Percentiles rank a stretch among this genome's conserved stretches.
These are phyloP conservation scores for Desmodus rotundus DNA, from an alignment of 2,113 vertebrate genomes.

Conservation along the genomic window DNA sequence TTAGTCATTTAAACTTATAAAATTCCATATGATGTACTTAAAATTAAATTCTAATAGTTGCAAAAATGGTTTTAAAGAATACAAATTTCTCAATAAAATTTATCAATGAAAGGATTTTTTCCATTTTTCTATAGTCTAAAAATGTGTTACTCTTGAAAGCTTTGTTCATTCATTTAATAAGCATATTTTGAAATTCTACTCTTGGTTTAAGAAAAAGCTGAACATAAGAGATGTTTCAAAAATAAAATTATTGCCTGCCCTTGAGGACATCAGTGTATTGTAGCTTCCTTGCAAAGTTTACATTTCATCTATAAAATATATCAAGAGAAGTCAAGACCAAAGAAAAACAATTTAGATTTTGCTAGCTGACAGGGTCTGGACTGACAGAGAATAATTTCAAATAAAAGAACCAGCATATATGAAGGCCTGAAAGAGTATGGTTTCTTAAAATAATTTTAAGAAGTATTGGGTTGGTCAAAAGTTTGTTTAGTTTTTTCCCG, in stretches of 20 bases:
- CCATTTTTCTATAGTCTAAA: not conserved
- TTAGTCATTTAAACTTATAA: not conserved
- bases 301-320: not conserved
- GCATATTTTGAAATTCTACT: not conserved
- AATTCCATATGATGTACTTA: not conserved
- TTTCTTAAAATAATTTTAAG: not conserved
- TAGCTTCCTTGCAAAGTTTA: not conserved
- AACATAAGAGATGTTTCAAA: not conserved
- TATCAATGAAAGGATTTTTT: not conserved
- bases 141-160: not conserved
- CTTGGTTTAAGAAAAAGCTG: not conserved
- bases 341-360: not conserved
- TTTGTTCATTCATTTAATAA: not conserved
- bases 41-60: not conserved
- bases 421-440: not conserved
- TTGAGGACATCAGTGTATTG: not conserved
- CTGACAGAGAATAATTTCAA: not conserved
- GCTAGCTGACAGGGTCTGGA: not conserved
- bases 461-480: not conserved
- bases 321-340: not conserved
- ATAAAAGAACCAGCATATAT: not conserved
- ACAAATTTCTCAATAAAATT: not conserved
- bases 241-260: not conserved
- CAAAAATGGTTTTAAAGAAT: not conserved
- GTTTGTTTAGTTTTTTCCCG: too few relatives aligned